A percentile compares a stretch with the other conserved stretches of the same genome.
phyloP scores from a whole-genome alignment of 2,888 invertebrate species.

The Melinopterus prodromus region DNA sequence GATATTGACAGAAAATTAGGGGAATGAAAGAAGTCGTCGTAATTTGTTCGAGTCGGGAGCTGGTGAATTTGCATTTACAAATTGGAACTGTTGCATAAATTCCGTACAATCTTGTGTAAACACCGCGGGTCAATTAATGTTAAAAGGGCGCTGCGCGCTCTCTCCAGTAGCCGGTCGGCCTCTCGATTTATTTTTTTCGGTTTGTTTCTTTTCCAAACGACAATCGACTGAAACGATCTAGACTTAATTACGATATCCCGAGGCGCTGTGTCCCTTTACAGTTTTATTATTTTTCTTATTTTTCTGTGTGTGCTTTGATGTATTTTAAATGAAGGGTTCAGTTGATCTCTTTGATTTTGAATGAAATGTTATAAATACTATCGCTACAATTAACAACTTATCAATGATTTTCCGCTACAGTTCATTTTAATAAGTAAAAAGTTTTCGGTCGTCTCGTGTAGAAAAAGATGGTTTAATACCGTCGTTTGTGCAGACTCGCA shows the following conservation, averaged over 20 bases:
- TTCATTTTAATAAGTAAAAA: too few relatives aligned
- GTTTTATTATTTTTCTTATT: background rate
- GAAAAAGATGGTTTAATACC: too few relatives aligned
- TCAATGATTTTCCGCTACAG: too few relatives aligned
- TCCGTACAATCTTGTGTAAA: constrained; percentile 28
- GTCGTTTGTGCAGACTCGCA: too few relatives aligned
- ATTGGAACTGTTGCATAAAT: constrained; percentile 27
- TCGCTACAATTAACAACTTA: too few relatives aligned
- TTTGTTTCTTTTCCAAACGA: background rate
- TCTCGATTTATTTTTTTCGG: background rate
- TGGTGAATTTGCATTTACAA: constrained; percentile 29
- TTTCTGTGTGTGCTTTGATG: background rate
- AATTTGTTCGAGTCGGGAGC: constrained; percentile 5
- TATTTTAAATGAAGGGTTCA: background rate
- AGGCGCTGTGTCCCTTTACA: background rate
- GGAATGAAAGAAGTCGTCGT: constrained; percentile 19
- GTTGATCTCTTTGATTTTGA: too few relatives aligned
- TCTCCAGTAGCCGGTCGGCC: background rate
- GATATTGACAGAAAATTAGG: constrained; percentile 23
- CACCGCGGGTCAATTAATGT: constrained; percentile 26
- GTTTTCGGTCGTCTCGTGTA: too few relatives aligned
- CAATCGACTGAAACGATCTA: background rate
- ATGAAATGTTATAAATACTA: too few relatives aligned
- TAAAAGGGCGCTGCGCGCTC: constrained; percentile 13
- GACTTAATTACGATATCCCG: background rate